A percentile compares a stretch with the other conserved stretches of the same genome.
Conservation (phyloP, 64 coral and sea anemone species). For the Stichodactyla helianthus region DNA sequence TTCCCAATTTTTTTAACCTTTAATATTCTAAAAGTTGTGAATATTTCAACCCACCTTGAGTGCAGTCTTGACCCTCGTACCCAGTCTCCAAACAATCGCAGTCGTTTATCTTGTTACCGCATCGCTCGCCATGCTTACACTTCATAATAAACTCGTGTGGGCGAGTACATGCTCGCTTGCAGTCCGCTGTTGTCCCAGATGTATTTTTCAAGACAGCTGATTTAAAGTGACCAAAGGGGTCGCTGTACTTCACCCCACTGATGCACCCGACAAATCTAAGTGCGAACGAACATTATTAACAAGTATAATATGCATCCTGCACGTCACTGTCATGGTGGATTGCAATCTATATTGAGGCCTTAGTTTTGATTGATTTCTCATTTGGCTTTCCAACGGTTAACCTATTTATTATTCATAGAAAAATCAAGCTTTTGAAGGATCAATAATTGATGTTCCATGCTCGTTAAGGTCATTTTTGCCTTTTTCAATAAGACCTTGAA, state of each 20-base stretch:
- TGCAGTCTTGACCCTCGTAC: constrained; percentile 80
- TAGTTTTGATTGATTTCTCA: background rate
- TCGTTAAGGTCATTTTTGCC: constrained; percentile 7
- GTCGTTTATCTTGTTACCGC: constrained; percentile 50
- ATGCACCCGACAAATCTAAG: constrained; percentile 50
- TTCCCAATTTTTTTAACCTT: background rate
- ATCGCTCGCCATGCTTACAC: constrained; percentile 59
- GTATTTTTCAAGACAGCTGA: constrained; percentile 23
- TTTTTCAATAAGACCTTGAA: background rate
- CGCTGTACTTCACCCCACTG: constrained; percentile 41
- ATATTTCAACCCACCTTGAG: constrained; percentile 41
- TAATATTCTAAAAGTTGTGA: background rate
- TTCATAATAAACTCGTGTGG: constrained; percentile 40
- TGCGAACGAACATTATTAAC: background rate
- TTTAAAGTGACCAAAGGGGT: background rate
- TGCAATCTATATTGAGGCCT: background rate
- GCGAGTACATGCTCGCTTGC: constrained; percentile 25
- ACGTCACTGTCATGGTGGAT: background rate
- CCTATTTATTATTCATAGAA: constrained; percentile 20
- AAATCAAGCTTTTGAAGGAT: constrained; percentile 17
- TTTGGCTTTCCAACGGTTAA: constrained; percentile 21
- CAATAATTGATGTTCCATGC: constrained; percentile 20
- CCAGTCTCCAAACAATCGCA: constrained; percentile 85
- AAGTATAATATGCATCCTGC: background rate
- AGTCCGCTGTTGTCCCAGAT: constrained; percentile 35